A percentile compares a stretch with the other conserved stretches of the same genome.
phyloP scores from a whole-genome alignment of 2,797 vertebrate genomes.

The Esox masquinongy region DNA sequence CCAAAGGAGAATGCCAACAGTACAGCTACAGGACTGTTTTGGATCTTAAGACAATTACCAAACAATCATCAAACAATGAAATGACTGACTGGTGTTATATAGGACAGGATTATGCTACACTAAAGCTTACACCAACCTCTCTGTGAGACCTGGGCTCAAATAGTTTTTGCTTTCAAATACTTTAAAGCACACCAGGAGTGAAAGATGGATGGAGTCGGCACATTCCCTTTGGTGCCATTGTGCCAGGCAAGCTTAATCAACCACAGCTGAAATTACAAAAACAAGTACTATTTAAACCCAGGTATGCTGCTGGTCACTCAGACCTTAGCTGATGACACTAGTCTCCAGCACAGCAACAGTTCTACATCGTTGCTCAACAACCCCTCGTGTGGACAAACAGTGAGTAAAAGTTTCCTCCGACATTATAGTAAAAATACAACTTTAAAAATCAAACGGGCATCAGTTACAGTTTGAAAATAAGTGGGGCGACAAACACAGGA shows the following conservation, averaged over 20 bases:
- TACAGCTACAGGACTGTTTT: neutral
- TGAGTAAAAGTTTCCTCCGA: neutral
- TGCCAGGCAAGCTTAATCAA: neutral
- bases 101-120: slow-evolving; percentile 21
- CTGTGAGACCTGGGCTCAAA: neutral
- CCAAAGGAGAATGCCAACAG: neutral
- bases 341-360: slow-evolving; percentile 6
- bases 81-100: neutral
- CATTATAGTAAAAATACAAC: neutral
- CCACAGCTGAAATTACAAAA: neutral
- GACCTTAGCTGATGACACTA: slow-evolving; percentile 23
- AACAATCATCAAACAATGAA: slow-evolving; percentile 4
- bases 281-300: neutral
- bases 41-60: neutral
- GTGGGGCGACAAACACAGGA: slow-evolving; percentile 6
- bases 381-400: slow-evolving; percentile 8
- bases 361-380: slow-evolving; percentile 1
- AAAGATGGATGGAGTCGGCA: neutral
- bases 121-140: slow-evolving; percentile 22
- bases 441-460: slow-evolving; percentile 13
- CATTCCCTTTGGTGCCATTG: neutral
- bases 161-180: neutral
- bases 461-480: slow-evolving; percentile 5
- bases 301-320: neutral
- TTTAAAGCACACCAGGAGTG: neutral